Conservation (phyloP, 2,888 invertebrate genomes). For the Philaethria dido region DNA sequence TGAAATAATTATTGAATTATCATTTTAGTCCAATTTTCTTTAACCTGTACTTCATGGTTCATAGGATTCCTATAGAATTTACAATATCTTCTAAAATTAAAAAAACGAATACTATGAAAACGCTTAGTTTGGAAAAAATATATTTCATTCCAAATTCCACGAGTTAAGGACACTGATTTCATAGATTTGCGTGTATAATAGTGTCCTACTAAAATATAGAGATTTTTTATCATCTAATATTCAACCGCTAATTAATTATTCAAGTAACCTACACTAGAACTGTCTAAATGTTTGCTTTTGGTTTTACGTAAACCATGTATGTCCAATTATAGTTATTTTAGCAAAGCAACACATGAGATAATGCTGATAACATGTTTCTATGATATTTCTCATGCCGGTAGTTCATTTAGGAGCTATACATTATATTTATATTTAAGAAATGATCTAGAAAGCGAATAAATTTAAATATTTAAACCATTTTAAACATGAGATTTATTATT, state of each 20-base stretch:
- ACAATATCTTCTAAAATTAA: too few species aligned
- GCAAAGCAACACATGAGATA: not conserved
- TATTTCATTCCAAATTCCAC: not conserved
- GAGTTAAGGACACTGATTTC: not conserved
- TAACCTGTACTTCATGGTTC: too few species aligned
- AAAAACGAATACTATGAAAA: too few species aligned
- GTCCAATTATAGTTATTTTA: slow-evolving; percentile 22
- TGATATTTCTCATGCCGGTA: not conserved
- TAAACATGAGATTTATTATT: not conserved
- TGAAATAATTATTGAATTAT: too few species aligned
- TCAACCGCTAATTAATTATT: slow-evolving; percentile 28
- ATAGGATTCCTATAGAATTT: too few species aligned
- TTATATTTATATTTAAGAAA: not conserved
- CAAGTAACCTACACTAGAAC: slow-evolving; percentile 7
- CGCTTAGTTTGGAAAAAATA: too few species aligned
- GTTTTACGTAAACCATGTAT: slow-evolving; percentile 21
- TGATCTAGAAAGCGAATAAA: not conserved
- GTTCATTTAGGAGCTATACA: too few species aligned
- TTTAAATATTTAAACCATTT: not conserved
- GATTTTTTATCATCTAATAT: slow-evolving; percentile 17
- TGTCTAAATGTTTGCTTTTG: slow-evolving; percentile 16
- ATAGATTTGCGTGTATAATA: not conserved
- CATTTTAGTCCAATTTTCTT: too few species aligned
- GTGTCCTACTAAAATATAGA: slow-evolving; percentile 1
- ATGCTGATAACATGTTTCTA: slow-evolving; percentile 1